Evolutionary conservation across 2,797 vertebrate species (phyloP).

Genomic region (Potorous gilbertii): DNA sequence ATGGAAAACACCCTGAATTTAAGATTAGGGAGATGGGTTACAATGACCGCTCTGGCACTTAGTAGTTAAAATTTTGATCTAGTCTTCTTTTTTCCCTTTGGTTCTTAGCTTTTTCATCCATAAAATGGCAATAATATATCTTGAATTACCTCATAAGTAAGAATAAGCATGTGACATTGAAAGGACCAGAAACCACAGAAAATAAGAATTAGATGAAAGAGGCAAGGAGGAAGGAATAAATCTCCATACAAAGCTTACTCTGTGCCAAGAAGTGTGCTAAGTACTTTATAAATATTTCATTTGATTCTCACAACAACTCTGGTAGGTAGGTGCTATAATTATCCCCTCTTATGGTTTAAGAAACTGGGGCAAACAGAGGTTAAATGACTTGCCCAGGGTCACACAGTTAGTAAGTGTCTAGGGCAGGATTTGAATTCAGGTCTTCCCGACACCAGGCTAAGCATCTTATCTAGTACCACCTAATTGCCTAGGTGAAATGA

Average conservation of each 20-base stretch:
- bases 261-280: background rate
- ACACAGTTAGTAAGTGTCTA: background rate
- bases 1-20: background rate
- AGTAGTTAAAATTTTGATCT: background rate
- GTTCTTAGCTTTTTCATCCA: background rate
- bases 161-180: background rate
- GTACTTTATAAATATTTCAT: too few relatives aligned
- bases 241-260: background rate
- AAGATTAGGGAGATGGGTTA: background rate
- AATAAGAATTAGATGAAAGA: background rate
- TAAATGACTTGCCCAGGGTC: background rate
- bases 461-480: background rate
- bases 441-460: background rate
- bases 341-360: background rate
- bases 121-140: background rate
- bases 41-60: background rate
- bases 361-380: background rate
- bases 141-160: background rate
- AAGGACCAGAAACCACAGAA: background rate
- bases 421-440: background rate
- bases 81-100: background rate
- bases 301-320: too few relatives aligned
- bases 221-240: background rate
- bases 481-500: background rate
- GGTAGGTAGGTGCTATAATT: background rate